A percentile compares a stretch with the other conserved stretches of the same genome.
Evolutionary conservation across 30 jellyfish, hydroid and myxozoan genomes (phyloP).

Genomic region (Clytia hemisphaerica): DNA sequence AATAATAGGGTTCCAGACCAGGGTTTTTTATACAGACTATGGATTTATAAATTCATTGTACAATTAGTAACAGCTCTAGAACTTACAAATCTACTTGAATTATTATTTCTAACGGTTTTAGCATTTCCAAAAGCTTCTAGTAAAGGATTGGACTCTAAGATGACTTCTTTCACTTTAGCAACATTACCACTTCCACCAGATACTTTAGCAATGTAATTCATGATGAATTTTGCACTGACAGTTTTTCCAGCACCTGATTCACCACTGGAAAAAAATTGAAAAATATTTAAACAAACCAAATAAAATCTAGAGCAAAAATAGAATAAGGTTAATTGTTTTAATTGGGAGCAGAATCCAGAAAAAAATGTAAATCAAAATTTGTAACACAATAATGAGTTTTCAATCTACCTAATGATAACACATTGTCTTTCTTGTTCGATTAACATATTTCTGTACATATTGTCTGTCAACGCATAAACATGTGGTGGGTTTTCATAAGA

Average conservation of each 20-base stretch:
- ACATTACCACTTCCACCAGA: constrained; percentile 99
- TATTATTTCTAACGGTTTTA: constrained; percentile 91
- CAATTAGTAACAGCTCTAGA: too few species aligned
- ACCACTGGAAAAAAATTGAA: constrained; percentile 58
- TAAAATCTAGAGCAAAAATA: neutral
- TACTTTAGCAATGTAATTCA: constrained; percentile 95
- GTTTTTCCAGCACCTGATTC: constrained; percentile 99
- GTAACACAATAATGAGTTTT: neutral
- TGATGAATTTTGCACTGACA: constrained; percentile 87
- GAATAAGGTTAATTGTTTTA: too few species aligned
- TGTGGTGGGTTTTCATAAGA: constrained; percentile 98
- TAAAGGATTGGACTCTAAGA: constrained; percentile 91
- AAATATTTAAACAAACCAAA: neutral
- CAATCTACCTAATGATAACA: constrained; percentile 81
- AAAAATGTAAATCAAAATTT: neutral
- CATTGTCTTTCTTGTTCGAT: constrained; percentile 94
- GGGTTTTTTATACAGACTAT: neutral
- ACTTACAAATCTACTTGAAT: constrained; percentile 98
- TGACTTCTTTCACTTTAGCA: constrained; percentile 91
- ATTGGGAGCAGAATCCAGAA: too few species aligned
- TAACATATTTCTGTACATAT: constrained; percentile 86
- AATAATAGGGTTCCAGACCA: neutral
- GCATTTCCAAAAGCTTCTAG: constrained; percentile 99
- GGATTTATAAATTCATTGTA: too few species aligned
- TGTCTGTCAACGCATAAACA: constrained; percentile 86